A percentile compares a stretch with the other conserved stretches of the same genome.
Conservation (phyloP, 2,797 vertebrate species). For the Euthynnus affinis region DNA sequence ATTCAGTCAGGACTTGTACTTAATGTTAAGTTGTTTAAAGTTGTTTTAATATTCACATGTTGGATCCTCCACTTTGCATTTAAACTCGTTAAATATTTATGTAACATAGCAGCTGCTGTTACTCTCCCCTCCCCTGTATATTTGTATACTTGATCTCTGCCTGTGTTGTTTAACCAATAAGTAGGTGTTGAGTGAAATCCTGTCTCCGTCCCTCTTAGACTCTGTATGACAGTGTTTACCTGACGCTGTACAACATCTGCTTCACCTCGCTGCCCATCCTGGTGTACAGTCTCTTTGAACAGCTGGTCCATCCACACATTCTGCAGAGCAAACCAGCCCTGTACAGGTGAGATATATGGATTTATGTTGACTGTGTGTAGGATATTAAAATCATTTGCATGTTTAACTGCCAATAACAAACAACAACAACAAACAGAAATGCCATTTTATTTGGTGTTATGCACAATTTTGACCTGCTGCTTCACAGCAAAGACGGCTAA, state of each 20-base stretch:
- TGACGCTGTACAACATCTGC: conserved; percentile 99
- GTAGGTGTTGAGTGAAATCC: conserved; percentile 37
- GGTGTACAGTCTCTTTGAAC: conserved; percentile 98
- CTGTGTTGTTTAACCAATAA: conserved; percentile 7
- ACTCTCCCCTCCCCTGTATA: not conserved
- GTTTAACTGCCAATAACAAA: no score
- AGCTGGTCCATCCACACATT: conserved; percentile 95
- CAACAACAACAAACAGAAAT: not conserved
- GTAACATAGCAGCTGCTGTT: not conserved
- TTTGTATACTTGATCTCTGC: not conserved
- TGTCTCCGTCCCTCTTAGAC: conserved; percentile 86
- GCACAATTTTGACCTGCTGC: no score
- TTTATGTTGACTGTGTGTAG: not conserved
- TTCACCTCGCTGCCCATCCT: conserved; percentile 99
- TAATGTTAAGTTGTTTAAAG: not conserved
- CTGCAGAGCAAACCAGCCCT: conserved; percentile 95
- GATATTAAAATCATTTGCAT: not conserved
- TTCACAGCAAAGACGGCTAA: not conserved
- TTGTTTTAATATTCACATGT: not conserved
- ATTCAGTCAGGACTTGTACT: not conserved
- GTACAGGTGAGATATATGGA: conserved; percentile 88
- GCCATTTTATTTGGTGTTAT: not conserved
- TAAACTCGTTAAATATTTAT: not conserved
- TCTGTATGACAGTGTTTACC: conserved; percentile 97
- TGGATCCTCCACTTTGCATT: not conserved